A percentile compares a stretch with the other conserved stretches of the same genome.
These are phyloP conservation scores for Pandion haliaetus DNA, from an alignment of 2,113 vertebrate genomes.

Conservation along the genomic window DNA sequence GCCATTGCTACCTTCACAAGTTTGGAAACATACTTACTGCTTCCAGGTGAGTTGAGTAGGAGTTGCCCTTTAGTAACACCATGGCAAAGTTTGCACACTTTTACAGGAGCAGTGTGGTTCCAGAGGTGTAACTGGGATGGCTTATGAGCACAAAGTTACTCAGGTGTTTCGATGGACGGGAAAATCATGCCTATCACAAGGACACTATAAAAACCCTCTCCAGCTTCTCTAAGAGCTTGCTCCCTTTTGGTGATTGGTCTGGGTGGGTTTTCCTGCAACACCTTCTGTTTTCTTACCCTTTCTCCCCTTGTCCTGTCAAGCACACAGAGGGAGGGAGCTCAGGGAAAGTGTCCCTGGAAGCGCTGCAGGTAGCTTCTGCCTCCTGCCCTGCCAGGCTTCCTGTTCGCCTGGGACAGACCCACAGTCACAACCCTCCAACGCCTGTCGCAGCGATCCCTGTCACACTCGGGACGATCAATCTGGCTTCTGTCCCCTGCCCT, in stretches of 20 bases:
- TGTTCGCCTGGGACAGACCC: not conserved
- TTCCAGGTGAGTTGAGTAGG: not conserved
- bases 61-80: not conserved
- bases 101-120: not conserved
- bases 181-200: not conserved
- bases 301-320: not conserved
- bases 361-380: fast-evolving
- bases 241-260: not conserved
- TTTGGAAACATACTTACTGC: not conserved
- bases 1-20: not conserved
- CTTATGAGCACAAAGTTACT: not conserved
- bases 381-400: not conserved
- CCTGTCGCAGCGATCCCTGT: not conserved
- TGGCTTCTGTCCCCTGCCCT: not conserved
- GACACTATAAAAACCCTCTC: not conserved
- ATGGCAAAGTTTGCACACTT: not conserved
- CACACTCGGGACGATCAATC: not conserved
- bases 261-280: not conserved
- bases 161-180: not conserved
- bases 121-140: not conserved
- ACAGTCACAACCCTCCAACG: fast-evolving
- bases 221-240: not conserved
- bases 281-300: not conserved
- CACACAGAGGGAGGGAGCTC: not conserved
- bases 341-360: not conserved